Evolutionary conservation across 2,113 vertebrate genomes (phyloP).

Genomic region (Hippocampus comes): DNA sequence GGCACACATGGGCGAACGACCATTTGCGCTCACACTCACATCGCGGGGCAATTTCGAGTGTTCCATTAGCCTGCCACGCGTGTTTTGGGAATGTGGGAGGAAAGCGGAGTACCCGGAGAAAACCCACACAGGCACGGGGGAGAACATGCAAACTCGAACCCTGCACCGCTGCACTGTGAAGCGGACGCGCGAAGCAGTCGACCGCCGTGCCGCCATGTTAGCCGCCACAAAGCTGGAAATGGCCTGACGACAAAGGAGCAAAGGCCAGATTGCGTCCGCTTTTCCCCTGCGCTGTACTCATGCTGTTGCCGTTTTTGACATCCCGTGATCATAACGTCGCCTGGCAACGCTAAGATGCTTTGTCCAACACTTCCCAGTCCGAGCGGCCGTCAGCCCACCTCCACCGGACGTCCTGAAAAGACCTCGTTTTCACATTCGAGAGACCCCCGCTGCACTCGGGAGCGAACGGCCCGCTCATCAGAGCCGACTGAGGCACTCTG

Average conservation of each 20-base stretch:
- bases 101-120: too few species aligned
- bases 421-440: constrained; percentile 1
- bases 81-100: too few species aligned
- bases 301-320: constrained; percentile 8
- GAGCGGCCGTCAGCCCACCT: constrained; percentile 16
- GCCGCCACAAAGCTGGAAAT: background rate
- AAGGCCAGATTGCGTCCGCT: too few species aligned
- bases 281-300: background rate
- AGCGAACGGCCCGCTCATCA: constrained; percentile 27
- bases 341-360: constrained; percentile 1
- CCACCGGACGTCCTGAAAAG: constrained; percentile 14
- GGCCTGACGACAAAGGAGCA: background rate
- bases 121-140: too few species aligned
- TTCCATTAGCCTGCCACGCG: too few species aligned
- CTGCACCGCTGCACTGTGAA: too few species aligned
- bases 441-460: constrained; percentile 12
- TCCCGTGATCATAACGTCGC: constrained; percentile 12
- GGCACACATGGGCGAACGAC: too few species aligned
- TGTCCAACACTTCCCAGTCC: constrained; percentile 24
- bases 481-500: constrained; percentile 11
- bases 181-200: too few species aligned
- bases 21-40: too few species aligned
- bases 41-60: too few species aligned
- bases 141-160: too few species aligned
- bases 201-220: background rate